Evolutionary conservation across 2,797 vertebrate genomes (phyloP).

Genomic region (Enteromius argenteus): DNA sequence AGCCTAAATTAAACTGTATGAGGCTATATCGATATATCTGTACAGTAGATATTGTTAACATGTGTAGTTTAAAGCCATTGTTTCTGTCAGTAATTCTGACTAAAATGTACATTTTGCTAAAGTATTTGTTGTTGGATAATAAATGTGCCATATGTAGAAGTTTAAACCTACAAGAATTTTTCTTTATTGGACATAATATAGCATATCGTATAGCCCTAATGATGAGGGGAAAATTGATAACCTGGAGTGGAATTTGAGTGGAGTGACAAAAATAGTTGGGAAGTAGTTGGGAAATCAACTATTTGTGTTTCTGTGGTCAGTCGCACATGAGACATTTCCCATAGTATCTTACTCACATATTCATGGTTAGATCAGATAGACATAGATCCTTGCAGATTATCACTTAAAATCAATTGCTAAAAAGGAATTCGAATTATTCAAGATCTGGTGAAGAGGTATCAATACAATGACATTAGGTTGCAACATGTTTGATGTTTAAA

Average conservation of each 20-base stretch:
- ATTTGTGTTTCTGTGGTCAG: neutral
- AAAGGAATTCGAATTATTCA: neutral
- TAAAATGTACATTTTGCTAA: neutral
- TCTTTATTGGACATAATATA: neutral
- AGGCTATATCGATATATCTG: neutral
- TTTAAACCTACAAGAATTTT: neutral
- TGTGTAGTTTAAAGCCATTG: neutral
- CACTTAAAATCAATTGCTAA: neutral
- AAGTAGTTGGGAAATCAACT: neutral
- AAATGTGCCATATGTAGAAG: neutral
- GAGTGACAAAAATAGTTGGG: neutral
- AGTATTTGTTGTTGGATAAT: neutral
- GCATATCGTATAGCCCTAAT: neutral
- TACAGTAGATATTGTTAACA: neutral
- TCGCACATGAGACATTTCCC: neutral
- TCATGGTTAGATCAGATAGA: neutral
- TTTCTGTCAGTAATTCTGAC: neutral
- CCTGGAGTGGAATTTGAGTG: neutral
- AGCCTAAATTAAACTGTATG: neutral
- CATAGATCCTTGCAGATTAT: neutral
- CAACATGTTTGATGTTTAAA: constrained; percentile 40
- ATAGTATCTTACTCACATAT: neutral
- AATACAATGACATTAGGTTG: neutral
- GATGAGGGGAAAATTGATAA: neutral
- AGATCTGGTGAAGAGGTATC: neutral